Evolutionary conservation across 2,888 invertebrate genomes (phyloP).

Genomic region (Teleogryllus oceanicus): DNA sequence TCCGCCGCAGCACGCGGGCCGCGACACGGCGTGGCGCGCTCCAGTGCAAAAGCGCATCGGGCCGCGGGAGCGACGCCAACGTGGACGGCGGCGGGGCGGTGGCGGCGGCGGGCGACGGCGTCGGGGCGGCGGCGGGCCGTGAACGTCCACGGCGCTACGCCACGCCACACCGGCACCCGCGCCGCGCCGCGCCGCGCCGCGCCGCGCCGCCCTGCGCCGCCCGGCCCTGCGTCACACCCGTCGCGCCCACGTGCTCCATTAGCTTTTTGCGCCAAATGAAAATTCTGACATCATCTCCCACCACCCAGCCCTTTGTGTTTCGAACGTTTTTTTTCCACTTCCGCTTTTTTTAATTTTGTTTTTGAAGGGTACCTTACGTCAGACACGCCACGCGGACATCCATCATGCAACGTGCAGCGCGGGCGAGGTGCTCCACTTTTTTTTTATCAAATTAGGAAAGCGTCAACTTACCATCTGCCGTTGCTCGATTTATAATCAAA

Average conservation of each 20-base stretch:
- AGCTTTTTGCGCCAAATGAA: background rate
- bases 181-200: background rate
- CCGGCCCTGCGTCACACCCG: background rate
- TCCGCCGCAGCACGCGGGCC: no score
- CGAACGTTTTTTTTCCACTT: background rate
- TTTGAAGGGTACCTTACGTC: background rate
- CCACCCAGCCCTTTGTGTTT: background rate
- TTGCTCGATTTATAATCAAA: slow-evolving; percentile 10
- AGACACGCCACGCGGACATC: slow-evolving; percentile 6
- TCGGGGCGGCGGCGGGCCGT: no score
- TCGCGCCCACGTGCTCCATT: background rate
- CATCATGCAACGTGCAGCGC: slow-evolving; percentile 4
- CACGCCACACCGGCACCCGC: no score
- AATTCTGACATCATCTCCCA: background rate
- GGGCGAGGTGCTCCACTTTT: background rate
- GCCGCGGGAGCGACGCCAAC: no score
- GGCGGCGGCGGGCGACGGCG: no score
- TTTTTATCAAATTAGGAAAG: background rate
- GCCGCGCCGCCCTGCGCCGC: background rate
- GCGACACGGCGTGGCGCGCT: no score
- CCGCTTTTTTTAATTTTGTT: background rate
- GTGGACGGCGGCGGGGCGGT: no score
- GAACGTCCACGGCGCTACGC: no score
- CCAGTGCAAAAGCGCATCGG: no score
- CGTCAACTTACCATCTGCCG: background rate